Evolutionary conservation across 2,113 vertebrate species (phyloP).

Genomic region (Corydoras sp.): DNA sequence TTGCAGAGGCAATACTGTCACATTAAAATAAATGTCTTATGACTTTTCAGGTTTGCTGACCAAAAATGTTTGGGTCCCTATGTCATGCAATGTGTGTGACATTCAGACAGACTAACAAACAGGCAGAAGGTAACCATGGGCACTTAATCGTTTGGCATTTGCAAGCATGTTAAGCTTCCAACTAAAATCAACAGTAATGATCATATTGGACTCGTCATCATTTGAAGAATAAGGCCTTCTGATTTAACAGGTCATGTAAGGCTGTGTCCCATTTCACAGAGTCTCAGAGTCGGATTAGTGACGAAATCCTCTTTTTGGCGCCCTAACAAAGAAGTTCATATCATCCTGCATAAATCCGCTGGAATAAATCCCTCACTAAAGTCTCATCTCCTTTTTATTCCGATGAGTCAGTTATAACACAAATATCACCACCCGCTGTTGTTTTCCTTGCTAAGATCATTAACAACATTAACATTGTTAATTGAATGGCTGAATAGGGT

Average conservation of each 20-base stretch:
- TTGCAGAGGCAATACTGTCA: too few relatives aligned
- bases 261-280: constrained; percentile 48
- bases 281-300: constrained; percentile 28
- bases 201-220: constrained; percentile 27
- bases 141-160: constrained; percentile 34
- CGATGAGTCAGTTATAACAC: neutral
- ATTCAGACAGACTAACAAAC: constrained; percentile 2
- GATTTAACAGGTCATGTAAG: constrained; percentile 45
- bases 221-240: constrained; percentile 53
- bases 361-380: neutral
- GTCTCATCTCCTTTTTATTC: neutral
- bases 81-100: neutral
- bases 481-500: neutral
- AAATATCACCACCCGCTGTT: neutral
- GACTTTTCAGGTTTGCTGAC: too few relatives aligned
- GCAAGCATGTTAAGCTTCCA: constrained; percentile 9
- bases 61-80: too few relatives aligned
- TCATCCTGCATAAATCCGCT: constrained; percentile 9
- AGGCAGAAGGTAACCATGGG: constrained; percentile 8
- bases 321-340: neutral
- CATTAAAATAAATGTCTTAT: too few relatives aligned
- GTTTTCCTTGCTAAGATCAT: neutral
- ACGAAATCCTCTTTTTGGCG: neutral
- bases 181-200: constrained; percentile 33
- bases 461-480: neutral